These are phyloP conservation scores for Pantherophis vulpinus DNA, from an alignment of 2,797 vertebrate genomes.

Conservation along the genomic window DNA sequence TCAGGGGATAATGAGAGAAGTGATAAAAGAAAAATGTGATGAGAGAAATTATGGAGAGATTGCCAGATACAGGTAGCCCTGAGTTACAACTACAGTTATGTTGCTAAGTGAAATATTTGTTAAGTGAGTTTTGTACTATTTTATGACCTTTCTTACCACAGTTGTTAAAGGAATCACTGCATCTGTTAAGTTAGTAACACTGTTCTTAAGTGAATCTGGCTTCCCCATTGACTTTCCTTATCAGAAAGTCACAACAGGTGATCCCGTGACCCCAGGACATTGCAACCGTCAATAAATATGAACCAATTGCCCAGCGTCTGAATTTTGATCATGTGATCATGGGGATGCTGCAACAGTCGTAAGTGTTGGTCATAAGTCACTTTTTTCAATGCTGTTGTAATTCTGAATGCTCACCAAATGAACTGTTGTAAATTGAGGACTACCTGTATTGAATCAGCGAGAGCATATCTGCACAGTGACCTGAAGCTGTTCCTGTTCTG, in stretches of 20 bases:
- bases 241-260: background rate
- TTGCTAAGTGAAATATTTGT: background rate
- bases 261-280: background rate
- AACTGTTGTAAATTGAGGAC: background rate
- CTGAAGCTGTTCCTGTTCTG: background rate
- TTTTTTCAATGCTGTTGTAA: background rate
- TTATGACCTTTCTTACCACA: background rate
- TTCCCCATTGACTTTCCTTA: background rate
- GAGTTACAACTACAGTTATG: background rate
- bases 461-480: background rate
- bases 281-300: background rate
- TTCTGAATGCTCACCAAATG: background rate
- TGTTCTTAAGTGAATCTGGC: background rate
- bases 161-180: background rate
- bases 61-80: background rate
- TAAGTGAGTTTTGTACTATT: background rate
- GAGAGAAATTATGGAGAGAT: background rate
- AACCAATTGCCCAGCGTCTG: background rate
- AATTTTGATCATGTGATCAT: background rate
- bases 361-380: background rate
- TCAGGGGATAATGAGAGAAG: background rate
- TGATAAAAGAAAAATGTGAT: background rate
- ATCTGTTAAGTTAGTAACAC: background rate
- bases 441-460: background rate
- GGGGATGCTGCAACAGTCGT: no score